Conservation (phyloP, 2,113 vertebrate species). For the Eudyptes chrysolophus region DNA sequence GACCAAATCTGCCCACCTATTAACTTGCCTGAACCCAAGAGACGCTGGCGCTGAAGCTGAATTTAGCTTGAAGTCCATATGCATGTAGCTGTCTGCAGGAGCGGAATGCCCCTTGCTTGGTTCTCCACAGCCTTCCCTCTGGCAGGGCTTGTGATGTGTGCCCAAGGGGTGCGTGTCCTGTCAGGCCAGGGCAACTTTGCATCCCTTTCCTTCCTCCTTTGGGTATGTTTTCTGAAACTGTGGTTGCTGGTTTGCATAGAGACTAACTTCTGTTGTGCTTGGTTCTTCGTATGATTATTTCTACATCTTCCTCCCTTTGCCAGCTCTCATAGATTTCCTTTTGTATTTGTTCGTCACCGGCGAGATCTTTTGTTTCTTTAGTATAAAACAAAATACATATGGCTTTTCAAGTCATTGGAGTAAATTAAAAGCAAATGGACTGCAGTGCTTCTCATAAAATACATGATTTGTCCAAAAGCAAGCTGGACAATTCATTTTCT, state of each 20-base stretch:
- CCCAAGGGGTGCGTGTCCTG: neutral
- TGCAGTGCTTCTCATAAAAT: neutral
- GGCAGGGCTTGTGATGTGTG: neutral
- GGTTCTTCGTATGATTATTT: neutral
- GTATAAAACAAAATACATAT: neutral
- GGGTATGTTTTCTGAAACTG: neutral
- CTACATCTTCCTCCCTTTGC: neutral
- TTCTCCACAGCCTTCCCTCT: neutral
- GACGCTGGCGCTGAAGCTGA: neutral
- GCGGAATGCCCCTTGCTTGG: neutral
- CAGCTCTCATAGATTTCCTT: neutral
- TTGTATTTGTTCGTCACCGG: neutral
- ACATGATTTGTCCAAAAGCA: neutral
- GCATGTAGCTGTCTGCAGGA: neutral
- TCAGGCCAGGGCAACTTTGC: neutral
- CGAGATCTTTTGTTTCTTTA: neutral
- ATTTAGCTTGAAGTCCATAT: neutral
- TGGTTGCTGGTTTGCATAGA: neutral
- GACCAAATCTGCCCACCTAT: neutral
- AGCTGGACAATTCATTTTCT: neutral
- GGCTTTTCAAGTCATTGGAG: neutral
- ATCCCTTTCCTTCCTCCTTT: neutral
- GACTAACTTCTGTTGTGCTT: neutral
- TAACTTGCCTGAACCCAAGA: neutral
- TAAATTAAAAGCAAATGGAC: neutral